phyloP scores from a whole-genome alignment of 2,797 vertebrate species.

The Tiaroga cobitis region DNA sequence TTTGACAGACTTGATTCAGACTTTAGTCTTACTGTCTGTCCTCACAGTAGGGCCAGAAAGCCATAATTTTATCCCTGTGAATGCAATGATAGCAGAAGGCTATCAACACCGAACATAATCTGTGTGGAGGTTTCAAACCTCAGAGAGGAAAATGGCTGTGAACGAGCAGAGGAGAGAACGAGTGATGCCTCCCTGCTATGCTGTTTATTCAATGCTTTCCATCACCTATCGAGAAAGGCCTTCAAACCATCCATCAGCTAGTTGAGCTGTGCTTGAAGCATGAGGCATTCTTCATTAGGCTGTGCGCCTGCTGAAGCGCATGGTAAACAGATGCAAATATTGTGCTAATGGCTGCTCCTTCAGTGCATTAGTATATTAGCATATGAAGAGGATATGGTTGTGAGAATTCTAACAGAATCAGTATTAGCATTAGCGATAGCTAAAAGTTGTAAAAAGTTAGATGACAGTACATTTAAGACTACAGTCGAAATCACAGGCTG shows the following conservation, averaged over 20 bases:
- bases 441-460: conserved; percentile 11
- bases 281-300: conserved; percentile 55
- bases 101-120: conserved; percentile 47
- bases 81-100: conserved; percentile 42
- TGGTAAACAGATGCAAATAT: conserved; percentile 62
- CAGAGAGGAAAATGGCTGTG: conserved; percentile 16
- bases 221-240: conserved; percentile 50
- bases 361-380: conserved; percentile 58
- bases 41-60: conserved; percentile 37
- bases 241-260: conserved; percentile 56
- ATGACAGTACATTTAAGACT: conserved; percentile 16
- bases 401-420: conserved; percentile 36
- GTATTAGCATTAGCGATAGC: conserved; percentile 23
- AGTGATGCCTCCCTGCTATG: conserved; percentile 40
- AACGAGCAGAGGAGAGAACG: conserved; percentile 17
- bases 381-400: conserved; percentile 46
- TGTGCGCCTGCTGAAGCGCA: conserved; percentile 30
- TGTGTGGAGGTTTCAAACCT: conserved; percentile 17
- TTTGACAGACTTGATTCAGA: conserved; percentile 38
- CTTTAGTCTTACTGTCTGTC: conserved; percentile 21
- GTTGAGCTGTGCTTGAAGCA: conserved; percentile 41
- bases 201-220: conserved; percentile 55
- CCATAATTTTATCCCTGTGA: conserved; percentile 6
- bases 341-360: conserved; percentile 58
- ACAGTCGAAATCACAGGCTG: not conserved